phyloP scores from a whole-genome alignment of 2,888 invertebrate species.

The Sinhomidia bicolor region DNA sequence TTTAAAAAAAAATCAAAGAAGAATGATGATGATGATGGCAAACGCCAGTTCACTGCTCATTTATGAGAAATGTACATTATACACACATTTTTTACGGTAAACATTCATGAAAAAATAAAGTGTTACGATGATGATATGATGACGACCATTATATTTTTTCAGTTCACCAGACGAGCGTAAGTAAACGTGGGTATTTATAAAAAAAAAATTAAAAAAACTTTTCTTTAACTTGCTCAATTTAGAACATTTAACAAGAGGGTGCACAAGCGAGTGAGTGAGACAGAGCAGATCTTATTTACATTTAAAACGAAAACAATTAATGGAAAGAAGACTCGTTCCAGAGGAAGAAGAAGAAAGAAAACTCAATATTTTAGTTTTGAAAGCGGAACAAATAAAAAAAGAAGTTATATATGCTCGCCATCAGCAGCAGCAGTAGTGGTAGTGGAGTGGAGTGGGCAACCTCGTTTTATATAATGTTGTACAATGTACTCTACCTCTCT shows the following conservation, averaged over 20 bases:
- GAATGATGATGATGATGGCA: not conserved
- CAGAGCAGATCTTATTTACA: constrained; percentile 63
- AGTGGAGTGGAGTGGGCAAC: not conserved
- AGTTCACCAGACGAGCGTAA: not conserved
- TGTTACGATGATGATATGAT: constrained; percentile 9
- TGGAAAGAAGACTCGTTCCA: constrained; percentile 30
- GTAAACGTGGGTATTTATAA: not conserved
- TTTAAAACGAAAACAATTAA: constrained; percentile 75
- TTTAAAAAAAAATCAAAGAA: no score
- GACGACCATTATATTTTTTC: constrained; percentile 9
- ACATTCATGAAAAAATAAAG: not conserved
- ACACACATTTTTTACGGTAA: not conserved
- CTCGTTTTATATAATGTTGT: not conserved
- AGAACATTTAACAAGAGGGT: constrained; percentile 10
- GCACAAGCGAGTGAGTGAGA: not conserved
- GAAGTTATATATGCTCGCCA: no score
- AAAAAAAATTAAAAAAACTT: no score
- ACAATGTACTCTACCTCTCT: not conserved
- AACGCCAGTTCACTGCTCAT: no score
- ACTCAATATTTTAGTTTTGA: constrained; percentile 71
- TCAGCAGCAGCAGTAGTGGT: not conserved
- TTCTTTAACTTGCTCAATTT: constrained; percentile 46
- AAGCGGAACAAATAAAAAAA: constrained; percentile 45
- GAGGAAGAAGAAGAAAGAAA: not conserved
- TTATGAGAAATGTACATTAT: no score